A percentile compares a stretch with the other conserved stretches of the same genome.
These are phyloP conservation scores for Ginglymostoma cirratum DNA, from an alignment of 2,113 vertebrate species.

Conservation along the genomic window DNA sequence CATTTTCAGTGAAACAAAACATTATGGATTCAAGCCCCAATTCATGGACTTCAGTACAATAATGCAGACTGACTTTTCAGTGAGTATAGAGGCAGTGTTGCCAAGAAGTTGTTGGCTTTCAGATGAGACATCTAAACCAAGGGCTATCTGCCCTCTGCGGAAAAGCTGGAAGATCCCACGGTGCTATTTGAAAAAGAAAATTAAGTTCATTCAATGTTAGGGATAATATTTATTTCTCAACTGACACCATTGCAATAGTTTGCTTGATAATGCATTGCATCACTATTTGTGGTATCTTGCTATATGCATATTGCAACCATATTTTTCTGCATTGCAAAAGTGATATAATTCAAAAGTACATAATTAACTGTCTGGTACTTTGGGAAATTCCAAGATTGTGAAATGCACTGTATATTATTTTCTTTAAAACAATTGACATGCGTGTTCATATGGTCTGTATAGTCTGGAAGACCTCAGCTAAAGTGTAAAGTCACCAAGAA, in stretches of 20 bases:
- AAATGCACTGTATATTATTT: neutral
- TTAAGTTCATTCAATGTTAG: neutral
- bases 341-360: neutral
- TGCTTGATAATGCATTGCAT: neutral
- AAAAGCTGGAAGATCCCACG: neutral
- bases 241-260: neutral
- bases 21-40: neutral
- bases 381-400: neutral
- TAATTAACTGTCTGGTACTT: neutral
- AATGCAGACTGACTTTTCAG: neutral
- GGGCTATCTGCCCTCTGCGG: neutral
- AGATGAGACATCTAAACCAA: neutral
- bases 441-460: neutral
- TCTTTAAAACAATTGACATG: neutral
- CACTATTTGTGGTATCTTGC: neutral
- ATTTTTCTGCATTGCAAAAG: neutral
- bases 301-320: neutral
- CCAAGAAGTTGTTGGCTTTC: neutral
- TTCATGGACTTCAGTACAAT: neutral
- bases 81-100: neutral
- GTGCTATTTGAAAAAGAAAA: neutral
- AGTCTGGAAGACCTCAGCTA: neutral
- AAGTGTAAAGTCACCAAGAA: too few species aligned
- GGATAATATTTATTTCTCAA: neutral
- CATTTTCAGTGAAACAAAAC: neutral